Evolutionary conservation across 2,113 vertebrate genomes (phyloP).

Genomic region (Albula goreensis): DNA sequence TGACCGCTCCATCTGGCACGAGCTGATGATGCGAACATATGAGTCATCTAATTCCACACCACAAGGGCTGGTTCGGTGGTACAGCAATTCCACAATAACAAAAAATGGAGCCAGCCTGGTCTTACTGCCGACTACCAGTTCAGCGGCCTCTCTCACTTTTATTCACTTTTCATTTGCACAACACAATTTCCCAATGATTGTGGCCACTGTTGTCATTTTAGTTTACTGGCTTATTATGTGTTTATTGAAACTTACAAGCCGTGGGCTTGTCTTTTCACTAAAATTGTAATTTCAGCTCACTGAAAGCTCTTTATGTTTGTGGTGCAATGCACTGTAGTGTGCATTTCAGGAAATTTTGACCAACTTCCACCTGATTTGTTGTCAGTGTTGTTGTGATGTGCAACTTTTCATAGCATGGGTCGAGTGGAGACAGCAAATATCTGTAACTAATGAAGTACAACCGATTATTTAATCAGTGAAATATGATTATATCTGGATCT

Average conservation of each 20-base stretch:
- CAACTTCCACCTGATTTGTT: not conserved
- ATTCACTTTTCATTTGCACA: no score
- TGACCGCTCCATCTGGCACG: constrained; percentile 16
- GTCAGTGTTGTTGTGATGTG: not conserved
- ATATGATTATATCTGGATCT: not conserved
- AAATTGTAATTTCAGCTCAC: not conserved
- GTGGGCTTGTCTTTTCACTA: no score
- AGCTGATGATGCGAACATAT: constrained; percentile 14
- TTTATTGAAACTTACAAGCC: no score
- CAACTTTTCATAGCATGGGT: not conserved
- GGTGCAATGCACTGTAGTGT: not conserved
- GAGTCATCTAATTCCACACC: not conserved
- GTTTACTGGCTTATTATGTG: no score
- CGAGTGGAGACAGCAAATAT: not conserved
- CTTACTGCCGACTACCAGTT: not conserved
- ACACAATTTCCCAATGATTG: not conserved
- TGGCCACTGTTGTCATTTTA: not conserved
- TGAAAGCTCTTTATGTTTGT: not conserved
- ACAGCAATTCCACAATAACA: not conserved
- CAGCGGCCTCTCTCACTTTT: no score
- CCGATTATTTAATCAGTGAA: not conserved
- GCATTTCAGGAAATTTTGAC: not conserved
- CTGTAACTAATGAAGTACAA: not conserved
- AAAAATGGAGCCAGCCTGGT: not conserved
- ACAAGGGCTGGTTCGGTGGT: not conserved